Percentiles rank a stretch among this genome's conserved stretches.
These are phyloP conservation scores for Spilarctia lutea DNA, from an alignment of 2,888 invertebrate genomes.

Conservation along the genomic window DNA sequence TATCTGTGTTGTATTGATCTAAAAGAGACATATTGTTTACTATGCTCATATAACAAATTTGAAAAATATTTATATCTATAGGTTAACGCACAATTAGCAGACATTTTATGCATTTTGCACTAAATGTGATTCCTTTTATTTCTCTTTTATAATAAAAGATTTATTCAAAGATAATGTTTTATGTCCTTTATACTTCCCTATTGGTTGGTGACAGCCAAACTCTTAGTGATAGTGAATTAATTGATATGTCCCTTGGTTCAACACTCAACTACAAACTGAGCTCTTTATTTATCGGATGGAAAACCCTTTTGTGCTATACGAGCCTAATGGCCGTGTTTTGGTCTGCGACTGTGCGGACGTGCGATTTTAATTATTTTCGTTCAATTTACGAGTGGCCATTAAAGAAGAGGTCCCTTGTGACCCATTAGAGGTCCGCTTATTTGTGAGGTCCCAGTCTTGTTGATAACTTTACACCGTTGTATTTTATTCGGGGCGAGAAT, in stretches of 20 bases:
- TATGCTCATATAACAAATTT: no score
- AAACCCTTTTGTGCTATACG: conserved; percentile 78
- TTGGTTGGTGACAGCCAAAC: background rate
- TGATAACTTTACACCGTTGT: conserved; percentile 82
- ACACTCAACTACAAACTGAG: conserved; percentile 55
- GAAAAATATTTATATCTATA: no score
- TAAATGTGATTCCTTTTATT: background rate
- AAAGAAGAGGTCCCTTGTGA: conserved; percentile 80
- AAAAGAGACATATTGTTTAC: no score
- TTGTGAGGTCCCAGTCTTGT: conserved; percentile 78
- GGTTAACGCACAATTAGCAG: background rate
- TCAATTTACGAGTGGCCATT: conserved; percentile 86
- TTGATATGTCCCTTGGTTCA: conserved; percentile 34
- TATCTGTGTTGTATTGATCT: no score
- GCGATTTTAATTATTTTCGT: conserved; percentile 86
- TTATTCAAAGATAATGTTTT: background rate
- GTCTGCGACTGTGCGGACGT: conserved; percentile 73
- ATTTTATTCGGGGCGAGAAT: conserved; percentile 77
- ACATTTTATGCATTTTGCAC: background rate
- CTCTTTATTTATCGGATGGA: conserved; percentile 80
- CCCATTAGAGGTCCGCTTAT: conserved; percentile 77
- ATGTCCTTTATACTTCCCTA: background rate
- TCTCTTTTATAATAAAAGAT: background rate
- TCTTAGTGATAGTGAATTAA: conserved; percentile 27
- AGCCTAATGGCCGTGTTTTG: conserved; percentile 83